Evolutionary conservation across 2,888 invertebrate genomes (phyloP).

Genomic region (Drosophila macrospina): DNA sequence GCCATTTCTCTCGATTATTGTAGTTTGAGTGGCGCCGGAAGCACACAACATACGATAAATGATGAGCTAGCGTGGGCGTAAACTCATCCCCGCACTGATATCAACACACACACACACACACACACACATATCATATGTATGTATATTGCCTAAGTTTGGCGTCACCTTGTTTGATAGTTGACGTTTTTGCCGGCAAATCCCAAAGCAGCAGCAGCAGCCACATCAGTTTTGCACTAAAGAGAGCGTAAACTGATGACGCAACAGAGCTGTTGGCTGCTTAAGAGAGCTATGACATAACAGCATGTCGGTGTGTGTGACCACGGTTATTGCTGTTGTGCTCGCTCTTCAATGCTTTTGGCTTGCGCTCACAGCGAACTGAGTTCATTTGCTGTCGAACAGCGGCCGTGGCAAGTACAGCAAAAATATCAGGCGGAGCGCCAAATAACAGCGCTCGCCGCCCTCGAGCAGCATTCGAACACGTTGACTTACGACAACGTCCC

Average conservation of each 20-base stretch:
- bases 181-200: slow-evolving; percentile 75
- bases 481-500: slow-evolving; percentile 40
- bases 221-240: slow-evolving; percentile 38
- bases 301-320: slow-evolving; percentile 11
- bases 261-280: slow-evolving; percentile 50
- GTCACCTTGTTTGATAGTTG: slow-evolving; percentile 70
- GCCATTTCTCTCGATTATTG: slow-evolving; percentile 19
- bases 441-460: slow-evolving; percentile 34
- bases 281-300: slow-evolving; percentile 71
- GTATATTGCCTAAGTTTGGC: slow-evolving; percentile 48
- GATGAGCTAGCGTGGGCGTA: slow-evolving; percentile 53
- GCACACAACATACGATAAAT: slow-evolving; percentile 72
- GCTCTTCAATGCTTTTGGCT: slow-evolving; percentile 2
- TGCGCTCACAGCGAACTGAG: slow-evolving; percentile 13
- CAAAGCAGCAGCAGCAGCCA: slow-evolving; percentile 23
- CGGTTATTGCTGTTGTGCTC: slow-evolving; percentile 1
- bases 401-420: slow-evolving; percentile 76
- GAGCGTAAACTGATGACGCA: slow-evolving; percentile 64
- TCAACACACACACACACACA: neutral
- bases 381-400: slow-evolving; percentile 80
- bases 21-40: slow-evolving; percentile 73
- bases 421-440: slow-evolving; percentile 39
- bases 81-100: neutral
- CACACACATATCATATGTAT: too few species aligned
- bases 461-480: slow-evolving; percentile 41